Evolutionary conservation across 2,888 invertebrate genomes (phyloP).

Genomic region (Hecatera dysodea): DNA sequence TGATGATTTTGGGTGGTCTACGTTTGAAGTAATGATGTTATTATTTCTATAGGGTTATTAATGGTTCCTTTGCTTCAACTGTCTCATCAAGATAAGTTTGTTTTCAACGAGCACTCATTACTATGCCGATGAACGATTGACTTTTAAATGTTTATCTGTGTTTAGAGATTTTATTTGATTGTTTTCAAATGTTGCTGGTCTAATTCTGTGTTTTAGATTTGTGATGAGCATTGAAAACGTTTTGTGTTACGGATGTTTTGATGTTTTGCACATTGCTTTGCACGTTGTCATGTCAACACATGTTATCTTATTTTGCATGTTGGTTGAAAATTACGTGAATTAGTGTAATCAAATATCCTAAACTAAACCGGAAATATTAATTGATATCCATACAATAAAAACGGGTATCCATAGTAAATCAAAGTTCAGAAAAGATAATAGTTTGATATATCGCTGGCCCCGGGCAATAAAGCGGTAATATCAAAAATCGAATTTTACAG

Average conservation of each 20-base stretch:
- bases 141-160: constrained; percentile 82
- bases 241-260: too few relatives aligned
- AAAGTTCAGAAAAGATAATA: constrained; percentile 4
- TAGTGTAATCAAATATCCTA: constrained; percentile 3
- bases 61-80: constrained; percentile 81
- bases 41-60: constrained; percentile 88
- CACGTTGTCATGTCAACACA: neutral
- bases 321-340: neutral
- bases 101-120: constrained; percentile 87
- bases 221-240: constrained; percentile 14
- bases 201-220: constrained; percentile 60
- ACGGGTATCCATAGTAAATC: neutral
- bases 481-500: too few relatives aligned
- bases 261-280: neutral
- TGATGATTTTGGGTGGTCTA: constrained; percentile 90
- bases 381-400: neutral
- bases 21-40: constrained; percentile 86
- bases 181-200: constrained; percentile 71
- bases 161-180: constrained; percentile 81
- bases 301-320: constrained; percentile 1
- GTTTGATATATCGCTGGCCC: too few relatives aligned
- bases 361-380: constrained; percentile 18
- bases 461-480: too few relatives aligned
- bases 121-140: constrained; percentile 84
- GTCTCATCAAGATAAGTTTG: constrained; percentile 89